These are phyloP conservation scores for Ceratina japonica DNA, from an alignment of 1,140 invertebrate genomes.

Conservation along the genomic window DNA sequence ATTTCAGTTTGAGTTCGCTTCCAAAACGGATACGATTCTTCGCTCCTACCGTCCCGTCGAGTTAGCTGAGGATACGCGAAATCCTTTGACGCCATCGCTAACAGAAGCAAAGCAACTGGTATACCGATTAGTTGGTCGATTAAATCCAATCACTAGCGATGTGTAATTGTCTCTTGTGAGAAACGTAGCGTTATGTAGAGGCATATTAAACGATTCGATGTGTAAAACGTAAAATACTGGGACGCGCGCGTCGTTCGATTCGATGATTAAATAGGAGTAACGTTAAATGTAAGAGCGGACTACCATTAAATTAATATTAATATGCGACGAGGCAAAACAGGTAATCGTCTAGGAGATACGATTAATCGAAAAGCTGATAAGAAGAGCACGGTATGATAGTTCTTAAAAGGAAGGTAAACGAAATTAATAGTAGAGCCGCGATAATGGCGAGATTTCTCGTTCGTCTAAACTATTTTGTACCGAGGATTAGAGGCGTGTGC, in stretches of 20 bases:
- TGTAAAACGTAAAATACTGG: constrained; percentile 70
- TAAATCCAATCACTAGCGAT: constrained; percentile 39
- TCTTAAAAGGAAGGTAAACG: constrained; percentile 67
- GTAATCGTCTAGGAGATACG: constrained; percentile 34
- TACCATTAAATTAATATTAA: constrained; percentile 30
- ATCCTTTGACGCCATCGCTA: too few species aligned
- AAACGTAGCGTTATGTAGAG: constrained; percentile 53
- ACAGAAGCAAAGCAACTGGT: background rate
- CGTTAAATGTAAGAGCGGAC: constrained; percentile 31
- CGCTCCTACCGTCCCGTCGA: too few species aligned
- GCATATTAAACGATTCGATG: constrained; percentile 67
- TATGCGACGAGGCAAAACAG: constrained; percentile 14
- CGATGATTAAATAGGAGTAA: constrained; percentile 26
- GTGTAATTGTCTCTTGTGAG: constrained; percentile 44
- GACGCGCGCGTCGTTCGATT: constrained; percentile 27
- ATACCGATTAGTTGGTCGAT: constrained; percentile 12
- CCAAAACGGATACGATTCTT: too few species aligned
- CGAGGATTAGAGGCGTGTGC: constrained; percentile 61
- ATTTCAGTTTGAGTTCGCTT: too few species aligned
- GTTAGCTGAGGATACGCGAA: too few species aligned
- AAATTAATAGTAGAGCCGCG: constrained; percentile 36
- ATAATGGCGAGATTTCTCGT: constrained; percentile 54
- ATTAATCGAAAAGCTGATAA: background rate
- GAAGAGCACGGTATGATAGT: constrained; percentile 77
- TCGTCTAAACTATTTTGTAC: constrained; percentile 77